Conservation (phyloP, 2,797 vertebrate species). For the Chaetophractus vellerosus region DNA sequence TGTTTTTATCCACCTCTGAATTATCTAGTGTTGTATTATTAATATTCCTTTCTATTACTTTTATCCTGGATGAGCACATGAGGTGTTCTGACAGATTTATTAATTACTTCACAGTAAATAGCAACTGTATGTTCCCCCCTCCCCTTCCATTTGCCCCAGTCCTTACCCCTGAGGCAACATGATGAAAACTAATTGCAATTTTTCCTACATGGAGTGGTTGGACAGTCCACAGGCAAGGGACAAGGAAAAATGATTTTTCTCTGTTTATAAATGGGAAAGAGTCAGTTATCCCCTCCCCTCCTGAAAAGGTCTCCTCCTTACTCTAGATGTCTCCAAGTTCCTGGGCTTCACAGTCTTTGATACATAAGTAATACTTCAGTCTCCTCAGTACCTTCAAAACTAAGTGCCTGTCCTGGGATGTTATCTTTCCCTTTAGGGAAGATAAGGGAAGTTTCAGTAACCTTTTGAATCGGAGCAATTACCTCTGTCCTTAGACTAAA, state of each 20-base stretch:
- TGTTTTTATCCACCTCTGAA: neutral
- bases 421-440: constrained; percentile 37
- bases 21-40: neutral
- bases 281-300: neutral
- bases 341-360: neutral
- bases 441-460: constrained; percentile 38
- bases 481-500: neutral
- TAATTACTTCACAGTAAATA: neutral
- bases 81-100: neutral
- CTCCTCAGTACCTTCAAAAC: neutral
- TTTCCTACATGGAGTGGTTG: neutral
- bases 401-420: neutral
- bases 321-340: neutral
- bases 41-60: neutral
- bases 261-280: neutral
- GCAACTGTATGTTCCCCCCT: neutral
- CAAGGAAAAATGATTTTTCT: constrained; percentile 22
- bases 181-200: neutral
- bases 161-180: neutral
- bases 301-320: neutral
- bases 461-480: constrained; percentile 19
- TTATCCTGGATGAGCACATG: neutral
- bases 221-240: neutral
- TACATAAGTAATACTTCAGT: neutral
- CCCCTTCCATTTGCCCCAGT: neutral